These are phyloP conservation scores for Dryocosmus kuriphilus DNA, from an alignment of 2,888 invertebrate species.

Conservation along the genomic window DNA sequence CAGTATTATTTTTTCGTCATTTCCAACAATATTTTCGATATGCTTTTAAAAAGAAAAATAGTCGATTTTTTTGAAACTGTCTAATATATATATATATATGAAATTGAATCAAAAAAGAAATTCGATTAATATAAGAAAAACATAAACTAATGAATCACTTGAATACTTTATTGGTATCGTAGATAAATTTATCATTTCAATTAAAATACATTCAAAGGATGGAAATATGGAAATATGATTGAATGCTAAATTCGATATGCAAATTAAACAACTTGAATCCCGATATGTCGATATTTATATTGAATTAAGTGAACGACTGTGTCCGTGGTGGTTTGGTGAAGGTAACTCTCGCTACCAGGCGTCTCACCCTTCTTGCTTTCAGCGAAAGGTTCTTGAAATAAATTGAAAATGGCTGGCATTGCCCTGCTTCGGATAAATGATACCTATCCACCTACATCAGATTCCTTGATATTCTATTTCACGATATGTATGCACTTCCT, in stretches of 20 bases:
- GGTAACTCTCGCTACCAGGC: slow-evolving; percentile 60
- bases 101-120: no score
- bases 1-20: no score
- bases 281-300: slow-evolving; percentile 37
- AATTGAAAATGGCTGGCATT: slow-evolving; percentile 75
- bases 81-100: no score
- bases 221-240: background rate
- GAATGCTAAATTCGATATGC: slow-evolving; percentile 26
- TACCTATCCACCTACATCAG: slow-evolving; percentile 63
- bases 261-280: slow-evolving; percentile 23
- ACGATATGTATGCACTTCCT: slow-evolving; percentile 27
- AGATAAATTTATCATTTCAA: background rate
- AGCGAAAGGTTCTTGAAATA: slow-evolving; percentile 74
- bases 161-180: background rate
- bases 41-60: no score
- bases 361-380: slow-evolving; percentile 66
- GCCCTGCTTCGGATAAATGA: slow-evolving; percentile 69
- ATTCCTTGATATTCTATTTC: slow-evolving; percentile 37
- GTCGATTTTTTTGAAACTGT: no score
- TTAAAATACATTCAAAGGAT: background rate
- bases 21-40: no score
- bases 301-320: slow-evolving; percentile 39
- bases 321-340: slow-evolving; percentile 58
- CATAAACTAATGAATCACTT: no score
- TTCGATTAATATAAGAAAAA: no score